Percentiles rank a stretch among this genome's conserved stretches.
phyloP scores from a whole-genome alignment of 2,797 vertebrate genomes.

The Monodelphis domestica region DNA sequence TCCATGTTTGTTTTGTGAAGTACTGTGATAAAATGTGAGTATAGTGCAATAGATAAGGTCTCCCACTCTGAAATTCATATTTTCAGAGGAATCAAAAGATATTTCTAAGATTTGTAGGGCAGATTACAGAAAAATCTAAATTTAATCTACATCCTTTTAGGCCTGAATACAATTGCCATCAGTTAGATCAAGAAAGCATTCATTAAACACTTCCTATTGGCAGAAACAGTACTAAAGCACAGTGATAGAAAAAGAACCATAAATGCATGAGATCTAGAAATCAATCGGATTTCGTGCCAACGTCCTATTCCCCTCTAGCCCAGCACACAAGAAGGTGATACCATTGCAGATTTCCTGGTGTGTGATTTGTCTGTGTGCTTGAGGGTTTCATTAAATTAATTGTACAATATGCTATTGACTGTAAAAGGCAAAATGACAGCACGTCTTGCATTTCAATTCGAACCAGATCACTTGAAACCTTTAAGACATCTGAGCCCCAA shows the following conservation, averaged over 20 bases:
- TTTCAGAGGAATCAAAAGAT: conserved; percentile 46
- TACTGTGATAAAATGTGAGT: conserved; percentile 47
- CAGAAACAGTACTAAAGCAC: background rate
- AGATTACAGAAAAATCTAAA: conserved; percentile 26
- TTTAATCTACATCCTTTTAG: conserved; percentile 41
- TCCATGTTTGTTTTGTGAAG: conserved; percentile 51
- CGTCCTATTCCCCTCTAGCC: conserved; percentile 15
- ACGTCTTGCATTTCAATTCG: conserved; percentile 66
- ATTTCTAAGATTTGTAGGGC: background rate
- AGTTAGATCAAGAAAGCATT: background rate
- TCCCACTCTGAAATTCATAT: conserved; percentile 56
- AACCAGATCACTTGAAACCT: conserved; percentile 70
- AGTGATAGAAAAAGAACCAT: conserved; percentile 30
- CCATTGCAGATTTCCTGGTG: conserved; percentile 4
- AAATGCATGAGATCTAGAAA: conserved; percentile 24
- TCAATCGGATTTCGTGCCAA: conserved; percentile 42
- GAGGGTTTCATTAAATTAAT: conserved; percentile 29
- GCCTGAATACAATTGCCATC: conserved; percentile 47
- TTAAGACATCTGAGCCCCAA: conserved; percentile 66
- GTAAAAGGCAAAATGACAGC: conserved; percentile 54
- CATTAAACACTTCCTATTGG: background rate
- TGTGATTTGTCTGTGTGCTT: conserved; percentile 32
- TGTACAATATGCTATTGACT: conserved; percentile 45
- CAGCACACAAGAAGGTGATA: background rate
- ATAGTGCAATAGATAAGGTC: conserved; percentile 31